A percentile compares a stretch with the other conserved stretches of the same genome.
Conservation (phyloP, 35 echinoderm and acorn worm species). For the Chiridota heheva region DNA sequence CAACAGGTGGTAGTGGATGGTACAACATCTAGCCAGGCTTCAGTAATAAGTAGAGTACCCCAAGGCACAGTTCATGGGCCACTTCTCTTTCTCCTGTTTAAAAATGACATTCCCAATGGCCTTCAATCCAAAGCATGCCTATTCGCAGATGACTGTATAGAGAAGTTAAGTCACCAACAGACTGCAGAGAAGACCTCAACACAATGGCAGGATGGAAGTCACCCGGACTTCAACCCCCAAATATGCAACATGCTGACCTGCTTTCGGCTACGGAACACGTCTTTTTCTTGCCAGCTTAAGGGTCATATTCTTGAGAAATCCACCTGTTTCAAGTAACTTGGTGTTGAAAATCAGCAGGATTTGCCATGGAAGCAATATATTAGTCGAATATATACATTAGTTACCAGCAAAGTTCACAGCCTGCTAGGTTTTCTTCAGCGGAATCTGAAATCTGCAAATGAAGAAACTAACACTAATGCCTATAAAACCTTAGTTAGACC, state of each 20-base stretch:
- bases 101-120: not conserved
- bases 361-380: conserved; percentile 27
- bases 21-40: not conserved
- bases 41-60: conserved; percentile 31
- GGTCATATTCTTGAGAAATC: too few relatives aligned
- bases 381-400: too few relatives aligned
- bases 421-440: conserved; percentile 22
- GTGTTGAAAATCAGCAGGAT: conserved; percentile 9
- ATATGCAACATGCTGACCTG: not conserved
- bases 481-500: conserved; percentile 13
- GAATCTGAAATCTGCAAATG: not conserved
- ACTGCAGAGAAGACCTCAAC: conserved; percentile 7
- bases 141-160: conserved; percentile 49
- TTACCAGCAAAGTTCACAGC: not conserved
- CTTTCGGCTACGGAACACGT: conserved; percentile 1
- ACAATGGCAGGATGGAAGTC: not conserved
- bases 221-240: not conserved
- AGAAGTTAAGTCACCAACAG: not conserved
- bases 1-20: conserved; percentile 32
- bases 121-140: not conserved
- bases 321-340: conserved; percentile 10
- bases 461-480: conserved; percentile 14
- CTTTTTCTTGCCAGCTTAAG: not conserved
- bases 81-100: conserved; percentile 14
- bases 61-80: conserved; percentile 13